These are phyloP conservation scores for Leucoma salicis DNA, from an alignment of 2,888 invertebrate genomes.

Conservation along the genomic window DNA sequence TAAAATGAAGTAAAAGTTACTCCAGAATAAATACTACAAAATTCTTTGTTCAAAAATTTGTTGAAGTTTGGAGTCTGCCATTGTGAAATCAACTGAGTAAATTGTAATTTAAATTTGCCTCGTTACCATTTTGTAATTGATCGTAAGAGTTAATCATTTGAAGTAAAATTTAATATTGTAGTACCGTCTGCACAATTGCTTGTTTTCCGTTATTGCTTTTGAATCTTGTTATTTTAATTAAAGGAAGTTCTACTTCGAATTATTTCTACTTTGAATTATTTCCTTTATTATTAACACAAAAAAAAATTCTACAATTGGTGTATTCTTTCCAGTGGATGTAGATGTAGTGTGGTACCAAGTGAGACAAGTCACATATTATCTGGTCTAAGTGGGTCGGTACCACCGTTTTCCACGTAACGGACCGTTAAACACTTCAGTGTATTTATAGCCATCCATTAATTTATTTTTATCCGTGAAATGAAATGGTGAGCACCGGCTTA, in stretches of 20 bases:
- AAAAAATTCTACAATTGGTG: no score
- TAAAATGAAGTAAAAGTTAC: constrained; percentile 29
- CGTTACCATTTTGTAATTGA: constrained; percentile 46
- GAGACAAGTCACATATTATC: no score
- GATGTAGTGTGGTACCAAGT: no score
- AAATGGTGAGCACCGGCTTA: no score
- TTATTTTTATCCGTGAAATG: no score
- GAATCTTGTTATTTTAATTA: constrained; percentile 13
- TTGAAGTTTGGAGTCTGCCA: constrained; percentile 24
- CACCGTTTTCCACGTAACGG: no score
- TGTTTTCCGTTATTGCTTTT: constrained; percentile 11
- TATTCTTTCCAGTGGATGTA: no score
- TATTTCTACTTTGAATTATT: no score
- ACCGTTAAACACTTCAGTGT: no score
- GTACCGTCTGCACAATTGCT: constrained; percentile 9
- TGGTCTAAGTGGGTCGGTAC: no score
- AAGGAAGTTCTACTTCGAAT: constrained; percentile 4
- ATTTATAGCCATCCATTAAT: no score
- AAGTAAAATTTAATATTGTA: constrained; percentile 17
- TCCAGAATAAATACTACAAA: constrained; percentile 24
- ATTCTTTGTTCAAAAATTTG: constrained; percentile 23
- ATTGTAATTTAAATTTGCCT: constrained; percentile 31
- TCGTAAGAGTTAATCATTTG: constrained; percentile 34
- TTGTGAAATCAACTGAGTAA: constrained; percentile 26
- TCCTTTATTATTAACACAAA: neutral